Conservation (phyloP, 2,113 vertebrate species). For the Octodon degus region DNA sequence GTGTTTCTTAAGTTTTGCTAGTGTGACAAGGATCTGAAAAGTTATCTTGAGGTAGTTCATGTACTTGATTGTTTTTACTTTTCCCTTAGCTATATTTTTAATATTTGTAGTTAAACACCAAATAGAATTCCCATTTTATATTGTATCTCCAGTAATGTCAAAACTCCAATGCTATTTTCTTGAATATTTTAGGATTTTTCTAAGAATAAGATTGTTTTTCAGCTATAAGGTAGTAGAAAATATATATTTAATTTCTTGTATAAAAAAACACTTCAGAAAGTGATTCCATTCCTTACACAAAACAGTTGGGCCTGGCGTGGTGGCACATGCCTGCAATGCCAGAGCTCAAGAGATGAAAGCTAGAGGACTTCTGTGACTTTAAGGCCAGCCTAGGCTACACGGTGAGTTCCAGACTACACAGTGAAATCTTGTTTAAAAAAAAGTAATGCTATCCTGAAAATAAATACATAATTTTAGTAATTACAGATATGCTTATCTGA, state of each 20-base stretch:
- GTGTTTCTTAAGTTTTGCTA: background rate
- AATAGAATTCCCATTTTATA: slow-evolving; percentile 11
- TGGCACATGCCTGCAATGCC: background rate
- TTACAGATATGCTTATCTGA: background rate
- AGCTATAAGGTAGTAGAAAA: background rate
- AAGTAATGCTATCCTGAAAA: background rate
- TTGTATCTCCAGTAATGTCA: background rate
- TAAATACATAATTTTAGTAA: background rate
- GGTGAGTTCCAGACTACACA: background rate
- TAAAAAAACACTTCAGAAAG: background rate
- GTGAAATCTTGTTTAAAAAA: background rate
- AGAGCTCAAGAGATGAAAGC: background rate
- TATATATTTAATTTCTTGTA: background rate
- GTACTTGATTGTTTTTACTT: background rate
- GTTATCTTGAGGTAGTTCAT: background rate
- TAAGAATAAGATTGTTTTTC: background rate
- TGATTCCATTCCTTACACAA: background rate
- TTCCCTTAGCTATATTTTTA: background rate
- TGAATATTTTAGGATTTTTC: background rate
- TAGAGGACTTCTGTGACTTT: background rate
- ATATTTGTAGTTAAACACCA: background rate
- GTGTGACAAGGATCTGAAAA: background rate
- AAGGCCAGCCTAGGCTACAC: background rate
- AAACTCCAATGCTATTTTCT: background rate
- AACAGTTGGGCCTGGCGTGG: background rate